Evolutionary conservation across 2,888 invertebrate species (phyloP).

Genomic region (Papilio gigon): DNA sequence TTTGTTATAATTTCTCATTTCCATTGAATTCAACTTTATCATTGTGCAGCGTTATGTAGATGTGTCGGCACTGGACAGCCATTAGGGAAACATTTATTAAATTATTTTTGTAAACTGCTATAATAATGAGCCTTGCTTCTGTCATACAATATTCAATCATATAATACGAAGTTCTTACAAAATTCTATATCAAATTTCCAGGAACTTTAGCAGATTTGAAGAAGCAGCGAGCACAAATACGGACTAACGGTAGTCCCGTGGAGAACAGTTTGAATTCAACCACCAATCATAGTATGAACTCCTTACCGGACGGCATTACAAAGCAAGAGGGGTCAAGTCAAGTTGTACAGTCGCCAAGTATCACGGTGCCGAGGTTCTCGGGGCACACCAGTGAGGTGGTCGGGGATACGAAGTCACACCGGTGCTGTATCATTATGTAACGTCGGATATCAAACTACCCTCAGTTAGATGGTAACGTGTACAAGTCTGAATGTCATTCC

Average conservation of each 20-base stretch:
- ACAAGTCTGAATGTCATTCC: conserved; percentile 60
- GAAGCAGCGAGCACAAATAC: conserved; percentile 93
- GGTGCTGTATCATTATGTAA: conserved; percentile 89
- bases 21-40: no score
- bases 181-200: conserved; percentile 54
- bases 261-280: conserved; percentile 73
- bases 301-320: conserved; percentile 68
- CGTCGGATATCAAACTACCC: conserved; percentile 1
- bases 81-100: no score
- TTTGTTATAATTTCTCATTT: no score
- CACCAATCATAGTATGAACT: conserved; percentile 74
- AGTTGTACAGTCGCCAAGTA: conserved; percentile 71
- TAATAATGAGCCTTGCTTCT: conserved; percentile 9
- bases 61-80: no score
- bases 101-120: background rate
- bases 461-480: conserved; percentile 8
- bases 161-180: background rate
- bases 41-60: no score
- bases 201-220: conserved; percentile 95
- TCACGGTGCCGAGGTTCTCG: conserved; percentile 83
- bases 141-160: background rate
- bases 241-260: conserved; percentile 84
- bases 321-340: conserved; percentile 71
- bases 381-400: conserved; percentile 91
- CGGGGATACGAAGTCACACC: conserved; percentile 86